Conservation (phyloP, 2,888 invertebrate species). For the Idaea dimidiata region DNA sequence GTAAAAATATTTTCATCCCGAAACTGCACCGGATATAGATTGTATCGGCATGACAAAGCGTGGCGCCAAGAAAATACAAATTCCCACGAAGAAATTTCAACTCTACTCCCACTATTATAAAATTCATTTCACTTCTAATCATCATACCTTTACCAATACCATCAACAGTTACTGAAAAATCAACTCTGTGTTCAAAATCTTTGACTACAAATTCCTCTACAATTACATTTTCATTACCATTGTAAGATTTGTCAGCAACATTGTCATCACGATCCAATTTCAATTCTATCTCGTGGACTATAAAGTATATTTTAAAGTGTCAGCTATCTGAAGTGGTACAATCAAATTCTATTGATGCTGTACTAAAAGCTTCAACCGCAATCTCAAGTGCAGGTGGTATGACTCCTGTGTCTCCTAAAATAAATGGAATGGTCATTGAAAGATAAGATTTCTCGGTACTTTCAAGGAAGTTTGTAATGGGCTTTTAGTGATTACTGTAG, state of each 20-base stretch:
- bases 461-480: conserved; percentile 30
- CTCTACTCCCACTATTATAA: conserved; percentile 17
- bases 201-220: conserved; percentile 40
- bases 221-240: conserved; percentile 43
- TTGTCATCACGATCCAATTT: conserved; percentile 23
- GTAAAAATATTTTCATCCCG: conserved; percentile 80
- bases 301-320: conserved; percentile 38
- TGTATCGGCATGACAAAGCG: conserved; percentile 78
- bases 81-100: conserved; percentile 24
- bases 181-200: conserved; percentile 27
- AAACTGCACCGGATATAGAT: conserved; percentile 80
- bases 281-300: neutral
- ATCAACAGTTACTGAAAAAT: conserved; percentile 27
- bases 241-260: conserved; percentile 60
- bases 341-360: conserved; percentile 63
- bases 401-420: conserved; percentile 76
- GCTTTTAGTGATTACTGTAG: conserved; percentile 33
- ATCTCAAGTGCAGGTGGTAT: conserved; percentile 76
- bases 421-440: conserved; percentile 74
- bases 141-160: conserved; percentile 30
- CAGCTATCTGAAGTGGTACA: conserved; percentile 56
- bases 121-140: conserved; percentile 20
- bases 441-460: conserved; percentile 62
- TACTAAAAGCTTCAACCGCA: conserved; percentile 69
- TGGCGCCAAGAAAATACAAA: conserved; percentile 65